Percentiles rank a stretch among this genome's conserved stretches.
Conservation (phyloP, 2,113 vertebrate genomes). For the Beaufortia kweichowensis region DNA sequence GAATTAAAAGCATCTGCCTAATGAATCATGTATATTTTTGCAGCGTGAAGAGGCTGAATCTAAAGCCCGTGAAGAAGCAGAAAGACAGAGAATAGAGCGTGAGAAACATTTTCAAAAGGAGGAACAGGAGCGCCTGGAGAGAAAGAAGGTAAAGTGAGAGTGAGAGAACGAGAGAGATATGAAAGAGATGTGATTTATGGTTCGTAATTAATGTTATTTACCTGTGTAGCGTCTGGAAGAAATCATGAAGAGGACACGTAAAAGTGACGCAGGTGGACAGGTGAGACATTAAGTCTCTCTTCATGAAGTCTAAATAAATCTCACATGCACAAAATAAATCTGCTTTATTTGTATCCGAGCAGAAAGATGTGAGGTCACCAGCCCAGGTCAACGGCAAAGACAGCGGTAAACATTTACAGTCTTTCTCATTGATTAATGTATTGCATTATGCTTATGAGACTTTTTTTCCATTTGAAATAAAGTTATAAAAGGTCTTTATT, state of each 20-base stretch:
- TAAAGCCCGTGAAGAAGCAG: constrained; percentile 81
- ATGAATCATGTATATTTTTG: neutral
- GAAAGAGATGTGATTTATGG: constrained; percentile 67
- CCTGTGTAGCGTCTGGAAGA: constrained; percentile 88
- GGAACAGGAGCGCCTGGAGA: constrained; percentile 91
- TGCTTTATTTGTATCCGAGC: constrained; percentile 53
- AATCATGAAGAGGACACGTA: constrained; percentile 98
- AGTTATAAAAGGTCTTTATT: too few relatives aligned
- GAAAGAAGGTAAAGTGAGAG: constrained; percentile 83
- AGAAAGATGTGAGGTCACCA: constrained; percentile 75
- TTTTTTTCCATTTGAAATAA: too few relatives aligned
- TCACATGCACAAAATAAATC: neutral
- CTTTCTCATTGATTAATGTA: neutral
- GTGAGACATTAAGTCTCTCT: constrained; percentile 59
- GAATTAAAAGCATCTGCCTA: too few relatives aligned
- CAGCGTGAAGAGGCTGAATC: constrained; percentile 86
- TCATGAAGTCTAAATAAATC: neutral
- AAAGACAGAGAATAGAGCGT: constrained; percentile 85
- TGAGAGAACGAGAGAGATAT: constrained; percentile 83
- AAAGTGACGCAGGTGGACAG: constrained; percentile 83
- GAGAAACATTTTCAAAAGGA: constrained; percentile 96
- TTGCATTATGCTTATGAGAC: neutral
- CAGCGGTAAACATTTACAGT: constrained; percentile 53
- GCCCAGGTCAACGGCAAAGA: constrained; percentile 77
- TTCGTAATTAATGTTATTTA: constrained; percentile 48